Conservation (phyloP, 53 echinoderm and acorn worm genomes). For the Patiria pectinifera region DNA sequence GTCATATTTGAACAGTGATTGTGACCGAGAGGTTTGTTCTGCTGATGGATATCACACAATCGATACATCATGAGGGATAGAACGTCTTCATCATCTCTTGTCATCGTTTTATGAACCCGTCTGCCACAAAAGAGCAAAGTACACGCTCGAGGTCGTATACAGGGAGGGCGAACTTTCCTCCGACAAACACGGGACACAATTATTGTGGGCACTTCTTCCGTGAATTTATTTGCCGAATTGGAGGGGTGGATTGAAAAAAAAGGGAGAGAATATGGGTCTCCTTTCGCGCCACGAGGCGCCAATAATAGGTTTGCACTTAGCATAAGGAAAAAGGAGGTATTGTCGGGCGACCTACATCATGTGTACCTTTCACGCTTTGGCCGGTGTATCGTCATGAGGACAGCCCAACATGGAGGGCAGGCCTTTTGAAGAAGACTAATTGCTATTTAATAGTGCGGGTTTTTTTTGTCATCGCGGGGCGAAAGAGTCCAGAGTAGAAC, state of each 20-base stretch:
- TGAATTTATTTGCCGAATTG: conserved; percentile 51
- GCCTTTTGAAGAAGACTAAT: conserved; percentile 29
- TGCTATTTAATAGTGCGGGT: conserved; percentile 51
- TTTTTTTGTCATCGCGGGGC: not conserved
- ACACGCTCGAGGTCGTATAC: conserved; percentile 11
- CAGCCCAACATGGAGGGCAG: not conserved
- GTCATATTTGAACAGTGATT: conserved; percentile 8
- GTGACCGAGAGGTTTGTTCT: not conserved
- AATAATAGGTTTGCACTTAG: conserved; percentile 54
- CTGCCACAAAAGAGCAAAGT: conserved; percentile 21
- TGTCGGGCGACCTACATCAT: conserved; percentile 45
- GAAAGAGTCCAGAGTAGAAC: not conserved
- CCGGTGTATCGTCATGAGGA: conserved; percentile 22
- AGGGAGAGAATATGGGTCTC: not conserved
- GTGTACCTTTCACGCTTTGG: conserved; percentile 41
- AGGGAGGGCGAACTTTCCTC: conserved; percentile 27
- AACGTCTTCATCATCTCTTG: conserved; percentile 46
- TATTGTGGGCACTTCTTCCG: conserved; percentile 3
- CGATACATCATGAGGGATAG: not conserved
- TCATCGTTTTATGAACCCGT: conserved; percentile 23
- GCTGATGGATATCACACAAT: conserved; percentile 12
- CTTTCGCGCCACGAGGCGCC: not conserved
- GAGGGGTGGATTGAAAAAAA: not conserved
- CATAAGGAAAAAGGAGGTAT: conserved; percentile 17
- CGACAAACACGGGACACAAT: conserved; percentile 38